Conservation (phyloP, 2,888 invertebrate genomes). For the Lissonota sp. region DNA sequence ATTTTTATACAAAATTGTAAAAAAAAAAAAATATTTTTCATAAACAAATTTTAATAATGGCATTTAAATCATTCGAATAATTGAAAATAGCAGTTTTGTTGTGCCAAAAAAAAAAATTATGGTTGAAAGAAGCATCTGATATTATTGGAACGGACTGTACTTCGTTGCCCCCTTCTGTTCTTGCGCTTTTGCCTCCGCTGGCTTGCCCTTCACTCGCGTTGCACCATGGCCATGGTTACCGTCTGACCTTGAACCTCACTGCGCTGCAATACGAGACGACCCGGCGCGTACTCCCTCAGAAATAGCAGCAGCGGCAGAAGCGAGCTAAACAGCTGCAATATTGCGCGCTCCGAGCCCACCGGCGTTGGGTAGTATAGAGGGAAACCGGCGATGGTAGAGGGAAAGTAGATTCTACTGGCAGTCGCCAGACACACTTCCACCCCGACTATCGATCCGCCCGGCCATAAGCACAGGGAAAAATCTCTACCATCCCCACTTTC, state of each 20-base stretch:
- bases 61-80: no score
- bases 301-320: conserved; percentile 9
- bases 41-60: no score
- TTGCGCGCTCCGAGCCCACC: conserved; percentile 1
- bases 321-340: not conserved
- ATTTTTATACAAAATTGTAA: no score
- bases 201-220: not conserved
- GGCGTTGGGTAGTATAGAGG: not conserved
- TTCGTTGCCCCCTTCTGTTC: not conserved
- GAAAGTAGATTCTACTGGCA: conserved; percentile 30
- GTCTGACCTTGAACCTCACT: conserved; percentile 43
- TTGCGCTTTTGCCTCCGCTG: conserved; percentile 12
- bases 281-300: not conserved
- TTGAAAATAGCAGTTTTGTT: no score
- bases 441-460: conserved; percentile 53
- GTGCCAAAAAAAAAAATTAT: no score
- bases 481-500: not conserved
- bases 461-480: conserved; percentile 18
- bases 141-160: not conserved
- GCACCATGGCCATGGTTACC: conserved; percentile 49
- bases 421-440: conserved; percentile 33
- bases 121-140: no score
- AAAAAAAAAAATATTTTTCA: no score
- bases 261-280: conserved; percentile 30
- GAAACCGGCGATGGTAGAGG: conserved; percentile 1